Evolutionary conservation across 2,888 invertebrate species (phyloP).

Genomic region (Zelleria hepariella): DNA sequence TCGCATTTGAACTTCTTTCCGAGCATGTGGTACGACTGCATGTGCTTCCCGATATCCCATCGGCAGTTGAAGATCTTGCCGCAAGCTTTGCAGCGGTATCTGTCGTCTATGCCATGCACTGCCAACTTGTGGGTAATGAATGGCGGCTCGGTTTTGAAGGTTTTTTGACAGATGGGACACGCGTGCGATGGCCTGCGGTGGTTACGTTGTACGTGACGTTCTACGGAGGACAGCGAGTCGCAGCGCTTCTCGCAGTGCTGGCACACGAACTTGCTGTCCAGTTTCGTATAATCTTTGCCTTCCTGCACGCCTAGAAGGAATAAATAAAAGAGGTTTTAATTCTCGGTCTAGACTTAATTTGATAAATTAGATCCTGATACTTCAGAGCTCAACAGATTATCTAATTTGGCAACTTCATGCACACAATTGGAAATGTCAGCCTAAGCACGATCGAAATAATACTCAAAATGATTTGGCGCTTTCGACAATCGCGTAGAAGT

Average conservation of each 20-base stretch:
- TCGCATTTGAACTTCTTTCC: constrained; percentile 5
- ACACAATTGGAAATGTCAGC: too few species aligned
- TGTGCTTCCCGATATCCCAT: neutral
- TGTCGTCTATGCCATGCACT: neutral
- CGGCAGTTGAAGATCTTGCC: neutral
- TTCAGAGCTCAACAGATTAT: too few species aligned
- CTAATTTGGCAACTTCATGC: too few species aligned
- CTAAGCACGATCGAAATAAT: too few species aligned
- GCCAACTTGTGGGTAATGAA: neutral
- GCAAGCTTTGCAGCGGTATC: neutral
- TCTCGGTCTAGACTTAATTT: neutral
- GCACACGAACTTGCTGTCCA: neutral
- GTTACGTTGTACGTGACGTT: neutral
- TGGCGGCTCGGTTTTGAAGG: neutral
- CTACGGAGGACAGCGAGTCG: neutral
- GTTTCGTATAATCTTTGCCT: neutral
- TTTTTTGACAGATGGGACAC: neutral
- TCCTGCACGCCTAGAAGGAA: neutral
- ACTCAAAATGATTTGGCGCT: too few species aligned
- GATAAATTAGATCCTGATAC: too few species aligned
- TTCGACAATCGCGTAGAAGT: too few species aligned
- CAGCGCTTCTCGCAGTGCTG: neutral
- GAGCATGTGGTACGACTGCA: constrained; percentile 3
- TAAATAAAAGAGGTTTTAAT: neutral
- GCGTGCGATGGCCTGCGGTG: neutral